Conservation (phyloP, 2,888 invertebrate genomes). For the Ecliptopera silaceata region DNA sequence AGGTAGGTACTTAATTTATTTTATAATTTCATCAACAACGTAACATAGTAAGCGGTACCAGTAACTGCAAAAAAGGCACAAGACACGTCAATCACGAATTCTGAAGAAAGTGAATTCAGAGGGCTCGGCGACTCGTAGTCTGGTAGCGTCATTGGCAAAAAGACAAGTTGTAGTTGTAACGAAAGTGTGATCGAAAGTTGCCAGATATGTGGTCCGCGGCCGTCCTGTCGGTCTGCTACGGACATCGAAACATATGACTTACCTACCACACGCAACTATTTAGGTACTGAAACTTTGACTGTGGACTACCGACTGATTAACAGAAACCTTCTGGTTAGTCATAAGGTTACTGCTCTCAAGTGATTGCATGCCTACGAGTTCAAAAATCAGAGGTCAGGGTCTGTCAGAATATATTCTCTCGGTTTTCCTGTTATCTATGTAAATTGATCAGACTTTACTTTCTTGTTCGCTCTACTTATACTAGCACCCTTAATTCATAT, state of each 20-base stretch:
- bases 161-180: slow-evolving; percentile 62
- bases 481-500: no score
- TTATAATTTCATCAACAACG: no score
- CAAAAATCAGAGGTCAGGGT: no score
- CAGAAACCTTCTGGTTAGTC: no score
- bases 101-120: slow-evolving; percentile 62
- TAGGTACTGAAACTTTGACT: no score
- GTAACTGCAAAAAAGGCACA: slow-evolving; percentile 12
- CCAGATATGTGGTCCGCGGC: slow-evolving; percentile 75
- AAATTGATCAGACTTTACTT: no score
- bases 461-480: no score
- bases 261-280: neutral
- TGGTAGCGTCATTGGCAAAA: slow-evolving; percentile 64
- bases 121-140: slow-evolving; percentile 64
- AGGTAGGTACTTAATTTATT: no score
- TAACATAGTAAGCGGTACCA: neutral
- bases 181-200: slow-evolving; percentile 82
- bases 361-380: no score
- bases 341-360: neutral
- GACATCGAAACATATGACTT: slow-evolving; percentile 15
- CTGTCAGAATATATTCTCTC: no score
- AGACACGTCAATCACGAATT: slow-evolving; percentile 28
- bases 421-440: no score
- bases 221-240: slow-evolving; percentile 39
- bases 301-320: no score